Conservation (phyloP, 2,888 invertebrate genomes). For the Neoaliturus tenellus region DNA sequence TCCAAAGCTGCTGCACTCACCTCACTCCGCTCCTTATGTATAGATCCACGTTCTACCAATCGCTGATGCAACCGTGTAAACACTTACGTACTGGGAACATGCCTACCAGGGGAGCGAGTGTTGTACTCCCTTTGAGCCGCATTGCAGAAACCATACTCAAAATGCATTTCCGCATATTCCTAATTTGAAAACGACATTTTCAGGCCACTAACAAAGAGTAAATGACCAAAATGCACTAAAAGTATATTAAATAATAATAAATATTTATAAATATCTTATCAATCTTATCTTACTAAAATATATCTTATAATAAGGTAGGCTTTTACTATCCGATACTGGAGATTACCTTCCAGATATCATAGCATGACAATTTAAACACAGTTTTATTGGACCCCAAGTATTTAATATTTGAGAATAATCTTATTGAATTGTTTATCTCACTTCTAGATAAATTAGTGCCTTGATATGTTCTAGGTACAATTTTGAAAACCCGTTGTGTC, state of each 20-base stretch:
- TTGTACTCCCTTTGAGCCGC: slow-evolving; percentile 39
- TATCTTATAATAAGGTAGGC: not conserved
- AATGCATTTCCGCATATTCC: slow-evolving; percentile 34
- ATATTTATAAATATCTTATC: not conserved
- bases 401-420: no score
- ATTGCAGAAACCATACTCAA: slow-evolving; percentile 17
- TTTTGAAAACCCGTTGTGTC: no score
- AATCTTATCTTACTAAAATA: not conserved
- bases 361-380: not conserved
- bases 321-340: not conserved
- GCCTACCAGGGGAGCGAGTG: slow-evolving; percentile 12
- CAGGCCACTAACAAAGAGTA: not conserved
- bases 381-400: no score
- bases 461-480: no score
- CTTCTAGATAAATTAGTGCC: no score
- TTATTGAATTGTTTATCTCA: no score
- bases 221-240: slow-evolving; percentile 8
- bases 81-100: slow-evolving; percentile 32
- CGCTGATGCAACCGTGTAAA: slow-evolving; percentile 23
- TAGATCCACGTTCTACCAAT: slow-evolving; percentile 40
- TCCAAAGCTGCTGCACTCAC: slow-evolving; percentile 35
- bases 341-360: not conserved
- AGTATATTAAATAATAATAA: not conserved
- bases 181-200: slow-evolving; percentile 38
- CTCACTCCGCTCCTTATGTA: slow-evolving; percentile 36